Base-by-base conservation (phyloP, 2,797 vertebrate genomes). In the Lophius americanus region DNA sequence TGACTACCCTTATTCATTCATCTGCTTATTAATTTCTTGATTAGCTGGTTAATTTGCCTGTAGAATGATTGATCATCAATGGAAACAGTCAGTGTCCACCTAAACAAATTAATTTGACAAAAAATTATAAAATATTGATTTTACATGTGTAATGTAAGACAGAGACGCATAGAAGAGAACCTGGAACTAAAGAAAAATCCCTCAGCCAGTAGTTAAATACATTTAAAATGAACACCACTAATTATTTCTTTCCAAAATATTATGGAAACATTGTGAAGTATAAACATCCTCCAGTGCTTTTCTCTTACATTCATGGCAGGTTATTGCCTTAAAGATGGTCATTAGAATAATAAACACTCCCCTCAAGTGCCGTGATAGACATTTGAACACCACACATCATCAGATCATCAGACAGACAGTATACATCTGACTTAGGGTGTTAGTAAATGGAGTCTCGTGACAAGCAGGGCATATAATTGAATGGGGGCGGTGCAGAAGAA, bases 381-480 rank as follows among this genome's bases (percentile, higher is more conserved):
- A 5, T n/a, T 47, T 32, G 23, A 51, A 33, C 14, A 8, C 6
- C 12, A 44, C 39, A 12, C 36, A 65, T 62, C n/a, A n/a, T n/a
- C n/a, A 68, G 42, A 14, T 48, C 50, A 70, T n/a, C 39, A 50
- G 11, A 53, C 44, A 52, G 3, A 38, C 33, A 23, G 48, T 39
- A 9, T 41, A 6, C 9, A 69, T 64, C 23, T 51, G 9, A 50
- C 37, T 42, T 42, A 51, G 13, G 11, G 39, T 75, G 43, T 46
- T 62, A 7, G 51, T 58, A 57, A 69, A 63, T 67, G 60, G 23
- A 53, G 60, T 51, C 62, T 35, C 49, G 38, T 3, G 0, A 9
- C 35, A 70, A 82, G 76, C 52, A 62, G 61, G 70, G 70, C 23
- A 53, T 68, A 66, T 84, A 87, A 89, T 88, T 90, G 82, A 90